Conservation (phyloP, 2,888 invertebrate genomes). For the Eupithecia pulchellata region DNA sequence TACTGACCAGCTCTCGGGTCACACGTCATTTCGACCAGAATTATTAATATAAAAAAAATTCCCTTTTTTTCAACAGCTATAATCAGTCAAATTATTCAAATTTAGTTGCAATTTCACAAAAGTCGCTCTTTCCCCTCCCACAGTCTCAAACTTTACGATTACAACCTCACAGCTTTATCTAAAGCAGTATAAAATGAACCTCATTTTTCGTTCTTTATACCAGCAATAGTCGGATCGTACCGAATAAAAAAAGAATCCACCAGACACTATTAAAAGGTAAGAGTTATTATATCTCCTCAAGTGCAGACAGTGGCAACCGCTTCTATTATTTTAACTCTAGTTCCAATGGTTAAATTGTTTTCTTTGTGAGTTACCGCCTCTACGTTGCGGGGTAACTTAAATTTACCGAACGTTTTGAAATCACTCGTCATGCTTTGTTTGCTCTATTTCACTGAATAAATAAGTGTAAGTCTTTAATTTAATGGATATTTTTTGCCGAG, state of each 20-base stretch:
- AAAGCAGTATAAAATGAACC: background rate
- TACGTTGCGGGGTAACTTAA: constrained; percentile 4
- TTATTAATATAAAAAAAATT: too few species aligned
- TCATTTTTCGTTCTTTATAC: background rate
- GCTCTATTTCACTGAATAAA: background rate
- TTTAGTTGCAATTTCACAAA: background rate
- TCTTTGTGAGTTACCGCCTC: constrained; percentile 25
- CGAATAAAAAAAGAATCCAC: constrained; percentile 35
- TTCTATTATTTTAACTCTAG: constrained; percentile 41
- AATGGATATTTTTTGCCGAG: too few species aligned
- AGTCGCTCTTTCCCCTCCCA: background rate
- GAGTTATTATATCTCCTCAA: constrained; percentile 58
- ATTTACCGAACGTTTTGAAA: background rate
- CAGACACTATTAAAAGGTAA: constrained; percentile 64
- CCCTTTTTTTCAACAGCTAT: background rate
- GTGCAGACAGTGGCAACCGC: constrained; percentile 38
- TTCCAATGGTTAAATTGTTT: constrained; percentile 40
- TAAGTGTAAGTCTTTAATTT: too few species aligned
- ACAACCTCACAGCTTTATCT: background rate
- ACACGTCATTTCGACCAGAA: too few species aligned
- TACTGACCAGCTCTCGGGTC: too few species aligned
- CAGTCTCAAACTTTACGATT: background rate
- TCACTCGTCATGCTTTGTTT: background rate
- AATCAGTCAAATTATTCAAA: background rate
- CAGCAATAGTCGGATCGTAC: constrained; percentile 25